Base-by-base conservation (phyloP, 2,797 vertebrate species). In the Chrysolophus pictus region DNA sequence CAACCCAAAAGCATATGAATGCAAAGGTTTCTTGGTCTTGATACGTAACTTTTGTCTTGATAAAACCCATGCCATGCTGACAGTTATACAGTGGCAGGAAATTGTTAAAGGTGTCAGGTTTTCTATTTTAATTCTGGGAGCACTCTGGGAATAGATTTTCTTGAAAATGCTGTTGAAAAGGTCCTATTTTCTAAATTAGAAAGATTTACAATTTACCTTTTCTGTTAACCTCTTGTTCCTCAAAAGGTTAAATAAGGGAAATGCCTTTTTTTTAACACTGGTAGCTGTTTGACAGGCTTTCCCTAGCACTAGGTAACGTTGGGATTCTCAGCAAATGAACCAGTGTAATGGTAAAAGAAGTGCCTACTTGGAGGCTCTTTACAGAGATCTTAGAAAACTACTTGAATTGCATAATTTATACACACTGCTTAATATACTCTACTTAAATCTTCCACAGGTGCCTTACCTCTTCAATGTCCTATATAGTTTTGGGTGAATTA, bases 11-110 rank as follows among this genome's bases (percentile, higher is more conserved):
- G 11, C 33, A 10, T 70, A 55, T 3, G 55, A 88, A 90, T 53
- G 44, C 83, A 84, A 74, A 73, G 41, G 64, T 91, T 95, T 92
- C 76, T 71, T 88, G 74, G 68, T 73, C 72, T 76, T 69, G 62
- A 87, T 95, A 84, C 8, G 11, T 62, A 74, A 69, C 24, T 35
- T 87, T 74, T 67, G 77, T 70, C 37, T 88, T 97, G 96, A 96
- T 95, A 94, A 93, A 96, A 85, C 83, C 95, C 95, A 91, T 93
- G 88, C 89, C 62, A 93, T 1, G 91, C 72, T 97, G 95, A 97
- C 95, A 96, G 96, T 90, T 96, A 91, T 63, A 95, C 93, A 96
- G 96, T 96, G 95, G 92, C 95, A 96, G 97, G 96, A 97, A 97
- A 96, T 95, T 92, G 92, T 96, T 95, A 96, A 90, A 96, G 91